phyloP scores from a whole-genome alignment of 2,888 invertebrate genomes.

The Acrocyrtus sp. region DNA sequence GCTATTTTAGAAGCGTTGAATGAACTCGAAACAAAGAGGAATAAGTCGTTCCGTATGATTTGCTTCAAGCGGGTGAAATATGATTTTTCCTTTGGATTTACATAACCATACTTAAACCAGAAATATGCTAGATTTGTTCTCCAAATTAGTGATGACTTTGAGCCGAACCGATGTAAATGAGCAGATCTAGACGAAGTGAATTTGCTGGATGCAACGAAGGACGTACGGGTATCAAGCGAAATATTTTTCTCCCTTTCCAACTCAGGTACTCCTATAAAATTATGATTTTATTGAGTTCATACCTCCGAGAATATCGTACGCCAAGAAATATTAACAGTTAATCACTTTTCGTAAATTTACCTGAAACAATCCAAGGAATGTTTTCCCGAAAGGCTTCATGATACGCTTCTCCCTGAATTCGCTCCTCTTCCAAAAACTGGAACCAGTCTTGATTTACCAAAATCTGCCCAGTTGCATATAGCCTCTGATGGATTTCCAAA shows the following conservation, averaged over 20 bases:
- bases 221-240: too few species aligned
- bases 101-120: not conserved
- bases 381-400: not conserved
- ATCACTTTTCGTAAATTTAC: too few species aligned
- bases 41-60: slow-evolving; percentile 19
- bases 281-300: too few species aligned
- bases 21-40: slow-evolving; percentile 8
- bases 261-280: too few species aligned
- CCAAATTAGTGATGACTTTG: too few species aligned
- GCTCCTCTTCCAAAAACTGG: not conserved
- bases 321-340: too few species aligned
- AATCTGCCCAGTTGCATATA: slow-evolving; percentile 11
- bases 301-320: too few species aligned
- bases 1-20: not conserved
- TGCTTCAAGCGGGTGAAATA: not conserved
- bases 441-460: slow-evolving; percentile 18
- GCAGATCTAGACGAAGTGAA: slow-evolving; percentile 20
- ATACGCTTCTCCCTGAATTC: not conserved
- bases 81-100: not conserved
- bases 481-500: not conserved
- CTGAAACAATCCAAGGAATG: slow-evolving; percentile 21
- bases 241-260: too few species aligned
- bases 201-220: not conserved
- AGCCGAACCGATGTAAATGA: slow-evolving; percentile 24
- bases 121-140: slow-evolving; percentile 14